Conservation (phyloP, 2,797 vertebrate genomes). For the Cichlasoma orientale region DNA sequence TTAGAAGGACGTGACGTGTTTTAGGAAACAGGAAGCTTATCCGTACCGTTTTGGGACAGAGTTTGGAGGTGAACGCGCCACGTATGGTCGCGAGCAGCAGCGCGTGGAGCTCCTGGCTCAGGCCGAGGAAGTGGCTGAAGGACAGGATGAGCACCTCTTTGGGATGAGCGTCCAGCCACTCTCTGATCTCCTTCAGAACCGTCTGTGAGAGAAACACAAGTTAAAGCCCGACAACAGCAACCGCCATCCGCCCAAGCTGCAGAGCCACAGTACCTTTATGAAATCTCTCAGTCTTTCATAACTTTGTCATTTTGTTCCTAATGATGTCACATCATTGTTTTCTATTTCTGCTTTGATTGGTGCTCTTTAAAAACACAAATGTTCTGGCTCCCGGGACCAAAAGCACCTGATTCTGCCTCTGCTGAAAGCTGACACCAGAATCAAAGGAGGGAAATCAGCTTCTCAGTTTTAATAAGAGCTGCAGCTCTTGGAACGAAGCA, state of each 20-base stretch:
- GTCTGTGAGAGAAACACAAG: conserved; percentile 72
- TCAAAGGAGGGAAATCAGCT: no score
- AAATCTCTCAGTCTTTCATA: neutral
- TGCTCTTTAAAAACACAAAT: neutral
- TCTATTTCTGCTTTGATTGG: neutral
- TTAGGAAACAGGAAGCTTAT: neutral
- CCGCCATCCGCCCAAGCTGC: rapidly evolving
- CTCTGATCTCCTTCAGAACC: conserved; percentile 85
- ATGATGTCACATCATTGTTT: neutral
- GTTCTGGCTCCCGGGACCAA: neutral
- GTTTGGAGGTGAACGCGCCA: conserved; percentile 83
- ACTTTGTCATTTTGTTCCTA: neutral
- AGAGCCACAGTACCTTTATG: neutral
- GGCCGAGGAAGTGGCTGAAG: conserved; percentile 89
- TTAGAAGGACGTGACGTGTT: neutral
- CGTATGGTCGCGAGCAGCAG: conserved; percentile 84
- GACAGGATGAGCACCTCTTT: conserved; percentile 90
- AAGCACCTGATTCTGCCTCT: no score
- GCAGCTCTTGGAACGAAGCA: no score
- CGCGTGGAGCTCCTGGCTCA: conserved; percentile 84
- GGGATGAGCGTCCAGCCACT: conserved; percentile 91
- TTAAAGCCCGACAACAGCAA: neutral
- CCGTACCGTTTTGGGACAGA: conserved; percentile 88
- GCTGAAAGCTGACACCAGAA: no score
- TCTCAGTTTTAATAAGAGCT: no score